Conservation (phyloP, 2,113 vertebrate species). For the Lagopus muta region DNA sequence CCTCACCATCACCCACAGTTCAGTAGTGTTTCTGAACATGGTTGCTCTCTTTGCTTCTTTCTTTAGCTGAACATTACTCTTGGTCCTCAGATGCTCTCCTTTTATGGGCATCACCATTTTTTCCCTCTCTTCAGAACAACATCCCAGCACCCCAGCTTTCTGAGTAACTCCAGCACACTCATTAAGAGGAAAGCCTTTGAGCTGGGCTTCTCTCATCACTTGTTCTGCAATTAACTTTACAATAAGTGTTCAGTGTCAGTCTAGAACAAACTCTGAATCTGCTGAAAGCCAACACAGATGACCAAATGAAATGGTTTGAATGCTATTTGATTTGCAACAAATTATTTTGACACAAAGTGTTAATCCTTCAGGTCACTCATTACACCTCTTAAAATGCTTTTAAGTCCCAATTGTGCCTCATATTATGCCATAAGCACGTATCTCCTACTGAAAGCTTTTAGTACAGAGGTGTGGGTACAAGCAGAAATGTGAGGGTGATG, state of each 20-base stretch:
- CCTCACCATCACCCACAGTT: neutral
- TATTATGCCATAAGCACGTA: neutral
- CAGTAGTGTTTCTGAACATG: neutral
- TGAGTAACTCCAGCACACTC: neutral
- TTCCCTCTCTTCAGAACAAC: neutral
- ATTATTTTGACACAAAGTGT: neutral
- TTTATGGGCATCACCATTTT: neutral
- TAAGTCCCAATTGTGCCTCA: neutral
- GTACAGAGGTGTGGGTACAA: neutral
- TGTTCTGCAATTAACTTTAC: neutral
- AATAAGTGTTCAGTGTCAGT: neutral
- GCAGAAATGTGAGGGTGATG: neutral
- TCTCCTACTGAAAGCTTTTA: neutral
- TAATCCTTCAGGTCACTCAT: neutral
- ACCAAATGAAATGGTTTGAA: neutral
- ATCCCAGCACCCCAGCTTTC: neutral
- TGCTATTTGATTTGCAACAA: neutral
- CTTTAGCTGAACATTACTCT: neutral
- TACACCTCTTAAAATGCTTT: too few species aligned
- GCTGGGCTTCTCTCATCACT: neutral
- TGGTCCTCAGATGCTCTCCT: neutral
- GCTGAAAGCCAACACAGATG: neutral
- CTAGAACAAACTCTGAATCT: neutral
- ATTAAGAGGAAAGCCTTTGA: neutral
- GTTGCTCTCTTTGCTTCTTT: neutral